Base-by-base conservation (phyloP, 2,797 vertebrate genomes). In the Centropyge bicolor region DNA sequence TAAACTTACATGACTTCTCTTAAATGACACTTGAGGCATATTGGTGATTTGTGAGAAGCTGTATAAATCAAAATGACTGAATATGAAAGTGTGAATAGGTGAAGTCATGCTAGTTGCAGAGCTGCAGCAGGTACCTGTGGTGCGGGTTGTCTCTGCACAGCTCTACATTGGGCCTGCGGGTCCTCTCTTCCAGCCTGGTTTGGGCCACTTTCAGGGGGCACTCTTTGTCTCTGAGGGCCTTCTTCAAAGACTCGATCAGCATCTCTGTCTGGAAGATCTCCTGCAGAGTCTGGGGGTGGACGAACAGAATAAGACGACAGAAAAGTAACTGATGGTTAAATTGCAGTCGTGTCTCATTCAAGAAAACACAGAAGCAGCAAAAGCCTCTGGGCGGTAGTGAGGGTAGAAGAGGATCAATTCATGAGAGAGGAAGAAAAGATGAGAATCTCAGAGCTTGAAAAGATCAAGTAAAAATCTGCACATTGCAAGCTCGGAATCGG, bases 211-310 rank as follows among this genome's bases (percentile, higher is more conserved):
- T 98, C 60, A 99, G 81, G 0, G 96, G 96, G 57, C 89, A 87
- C 24, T 93, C 96, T 75, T 98, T 99, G 74, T 99, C 97, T 78
- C 90, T 92, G 70, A 99, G 95, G 69, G 97, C 96, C 86, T 95
- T 98, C 75, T 89, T 96, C 80, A 99, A 89, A 35, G 95, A 94
- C 69, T 97, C 97, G 9, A 98, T 97, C 70, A 95, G 93, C 89
- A 96, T 95, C 92, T 99, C 97, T 0, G 96, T 96, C 90, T 98
- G 96, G 90, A 97, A 98, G 74, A 99, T 97, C 91, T 98, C 97
- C 89, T 97, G 96, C 20, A 98, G 94, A 0, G 96, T 98, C 98
- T 99, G 82, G 0, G 1, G 10, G 51, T 71, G 36, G 59, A 57
- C 36, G 64, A 1, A 67, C 2, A 31, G 62, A 49, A 52, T 1